Evolutionary conservation across 2,888 invertebrate genomes (phyloP), one percentile per base, ranked within the genome.

Genomic region (Diarsia dahlii): DNA sequence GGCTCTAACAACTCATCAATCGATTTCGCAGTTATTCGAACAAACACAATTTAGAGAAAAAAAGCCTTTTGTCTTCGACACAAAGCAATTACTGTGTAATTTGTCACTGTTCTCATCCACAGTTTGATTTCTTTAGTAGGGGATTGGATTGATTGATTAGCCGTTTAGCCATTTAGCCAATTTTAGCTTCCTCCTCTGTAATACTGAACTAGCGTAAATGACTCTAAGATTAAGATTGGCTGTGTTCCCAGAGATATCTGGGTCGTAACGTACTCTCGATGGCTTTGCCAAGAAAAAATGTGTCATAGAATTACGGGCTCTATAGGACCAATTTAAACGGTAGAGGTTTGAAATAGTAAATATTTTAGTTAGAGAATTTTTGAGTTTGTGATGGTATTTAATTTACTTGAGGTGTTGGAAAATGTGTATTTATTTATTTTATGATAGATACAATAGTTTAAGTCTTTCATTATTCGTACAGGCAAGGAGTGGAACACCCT

Each of bases 11-110:
- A 89, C 92, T 93, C 95, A 95, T 96, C 95, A 96, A 95, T 95
- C 94, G 93, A 89, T 88, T 85, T 89, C 89, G 88, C 91, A 91
- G 92, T 93, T 94, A 93, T 94, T 93, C 91, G 91, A 92, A 90
- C 91, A 89, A 88, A 89, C 91, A 89, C 91, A 92, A 93, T 92
- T 94, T 93, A 90, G 84, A 82, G 84, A 89, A 82, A 91, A 90
- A 93, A 92, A 91, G 87, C 88, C 91, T n/a, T 92, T 92, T 93
- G 92, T 92, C 92, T 92, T 89, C 90, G 89, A 88, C 92, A 93
- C 92, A 90, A 89, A 91, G 92, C 96, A 95, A 96, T 96, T 95
- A 96, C 94, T 91, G 92, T 88, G 91, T 91, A 95, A 95, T 96
- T 96, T 96, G 96, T 96, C 96, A 95, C 94, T 85, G 91, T 84